These are phyloP conservation scores for Shinisaurus crocodilurus DNA, from an alignment of 2,113 vertebrate genomes.

Conservation along the genomic window DNA sequence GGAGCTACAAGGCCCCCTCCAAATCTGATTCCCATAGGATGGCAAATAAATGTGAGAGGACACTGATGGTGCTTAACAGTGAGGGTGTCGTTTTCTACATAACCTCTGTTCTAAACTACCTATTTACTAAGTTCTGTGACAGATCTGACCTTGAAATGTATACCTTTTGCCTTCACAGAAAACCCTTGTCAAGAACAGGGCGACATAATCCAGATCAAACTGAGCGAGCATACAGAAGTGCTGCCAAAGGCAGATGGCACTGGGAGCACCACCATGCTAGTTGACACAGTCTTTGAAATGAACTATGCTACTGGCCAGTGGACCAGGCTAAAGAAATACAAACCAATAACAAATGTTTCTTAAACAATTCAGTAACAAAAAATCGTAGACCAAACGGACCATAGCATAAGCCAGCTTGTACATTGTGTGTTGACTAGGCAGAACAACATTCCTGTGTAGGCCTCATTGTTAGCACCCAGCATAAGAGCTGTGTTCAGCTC, in stretches of 20 bases:
- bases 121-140: neutral
- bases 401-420: conserved; percentile 54
- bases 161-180: conserved; percentile 79
- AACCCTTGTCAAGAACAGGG: conserved; percentile 99
- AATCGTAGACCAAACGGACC: conserved; percentile 58
- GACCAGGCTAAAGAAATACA: conserved; percentile 99
- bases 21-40: neutral
- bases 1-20: neutral
- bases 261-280: conserved; percentile 98
- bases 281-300: conserved; percentile 99
- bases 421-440: conserved; percentile 57
- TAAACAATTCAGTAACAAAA: conserved; percentile 73
- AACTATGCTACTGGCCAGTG: conserved; percentile 99
- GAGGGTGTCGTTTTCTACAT: neutral
- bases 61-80: fast-evolving
- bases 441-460: conserved; percentile 59
- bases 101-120: fast-evolving
- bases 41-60: neutral
- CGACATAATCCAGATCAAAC: conserved; percentile 98
- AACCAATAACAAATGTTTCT: conserved; percentile 95
- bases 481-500: conserved; percentile 43
- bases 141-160: neutral
- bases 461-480: conserved; percentile 52
- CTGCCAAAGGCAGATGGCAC: conserved; percentile 95
- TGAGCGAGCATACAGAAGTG: conserved; percentile 96